Evolutionary conservation across 2,797 vertebrate genomes (phyloP).

Genomic region (Graptemys geographica): DNA sequence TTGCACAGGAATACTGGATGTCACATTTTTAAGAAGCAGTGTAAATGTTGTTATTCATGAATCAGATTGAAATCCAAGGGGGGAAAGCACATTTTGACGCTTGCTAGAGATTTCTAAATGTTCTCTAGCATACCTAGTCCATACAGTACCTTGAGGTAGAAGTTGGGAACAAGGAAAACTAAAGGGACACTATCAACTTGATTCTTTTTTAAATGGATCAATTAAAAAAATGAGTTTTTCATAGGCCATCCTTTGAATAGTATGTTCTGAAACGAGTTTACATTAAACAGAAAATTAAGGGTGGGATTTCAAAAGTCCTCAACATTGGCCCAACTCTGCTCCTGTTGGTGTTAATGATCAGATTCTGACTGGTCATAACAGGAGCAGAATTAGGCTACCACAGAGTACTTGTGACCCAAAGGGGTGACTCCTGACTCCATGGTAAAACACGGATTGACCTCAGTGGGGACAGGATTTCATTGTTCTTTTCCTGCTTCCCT

Average conservation of each 20-base stretch:
- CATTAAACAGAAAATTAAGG: not conserved
- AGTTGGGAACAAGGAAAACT: not conserved
- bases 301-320: not conserved
- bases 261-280: not conserved
- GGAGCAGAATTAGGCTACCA: not conserved
- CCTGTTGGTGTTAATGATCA: not conserved
- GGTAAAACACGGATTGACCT: not conserved
- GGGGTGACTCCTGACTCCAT: not conserved
- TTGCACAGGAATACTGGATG: conserved; percentile 31
- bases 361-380: not conserved
- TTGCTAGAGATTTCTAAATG: conserved; percentile 20
- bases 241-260: not conserved
- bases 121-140: not conserved
- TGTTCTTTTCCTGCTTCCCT: not conserved
- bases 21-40: conserved; percentile 55
- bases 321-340: not conserved
- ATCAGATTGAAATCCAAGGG: conserved; percentile 34
- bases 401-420: not conserved
- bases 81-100: not conserved
- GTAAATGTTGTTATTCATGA: conserved; percentile 46
- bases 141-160: not conserved
- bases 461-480: not conserved
- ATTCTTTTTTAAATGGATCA: not conserved
- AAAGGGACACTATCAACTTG: not conserved
- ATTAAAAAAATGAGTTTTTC: not conserved